Base-by-base conservation (phyloP, 2,797 vertebrate species). In the Capromys pilorides region DNA sequence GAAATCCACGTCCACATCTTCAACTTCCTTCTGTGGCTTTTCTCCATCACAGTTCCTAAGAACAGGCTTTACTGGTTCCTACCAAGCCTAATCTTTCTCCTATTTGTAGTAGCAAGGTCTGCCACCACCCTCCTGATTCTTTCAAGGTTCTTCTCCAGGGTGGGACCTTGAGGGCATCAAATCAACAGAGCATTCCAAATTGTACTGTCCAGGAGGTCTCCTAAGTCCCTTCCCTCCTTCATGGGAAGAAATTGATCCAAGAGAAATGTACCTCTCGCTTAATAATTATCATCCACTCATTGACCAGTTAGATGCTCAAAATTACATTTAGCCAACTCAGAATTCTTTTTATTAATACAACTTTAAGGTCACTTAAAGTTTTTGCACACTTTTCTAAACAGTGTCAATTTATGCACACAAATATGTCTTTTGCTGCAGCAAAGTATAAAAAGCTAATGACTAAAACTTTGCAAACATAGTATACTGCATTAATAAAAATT, bases 11-110 rank as follows among this genome's bases (percentile, higher is more conserved):
- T 95, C 66, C 81, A 88, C 39, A 11, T 86, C 89, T 93, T 88
- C 36, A 62, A 14, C 91, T 89, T 94, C 94, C 93, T 93, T 92
- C 73, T 45, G 88, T 71, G 82, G 73, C 88, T 96, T 69, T 90
- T 81, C 31, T n/a, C 79, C 80, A 67, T 66, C 51, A 41, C 21
- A 9, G 62, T 94, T 86, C 85, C 88, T 88, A 36, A 80, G 73
- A 75, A 69, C 45, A 0, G 28, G 36, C n/a, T 39, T 64, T 33
- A 9, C 61, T 26, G n/a, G 16, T 16, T 83, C 81, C 49, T 79
- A 80, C 51, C 36, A 33, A 36, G 13, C 39, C 36, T 57, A 5
- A 28, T 26, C 28, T 49, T 61, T 26, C 81, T 28, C 51, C 16
- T 31, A 14, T 86, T 89, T 80, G 1, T 33, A 64, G 64, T 64